A percentile compares a stretch with the other conserved stretches of the same genome.
Conservation (phyloP, 2,797 vertebrate genomes). For the Megaceryle alcyon region DNA sequence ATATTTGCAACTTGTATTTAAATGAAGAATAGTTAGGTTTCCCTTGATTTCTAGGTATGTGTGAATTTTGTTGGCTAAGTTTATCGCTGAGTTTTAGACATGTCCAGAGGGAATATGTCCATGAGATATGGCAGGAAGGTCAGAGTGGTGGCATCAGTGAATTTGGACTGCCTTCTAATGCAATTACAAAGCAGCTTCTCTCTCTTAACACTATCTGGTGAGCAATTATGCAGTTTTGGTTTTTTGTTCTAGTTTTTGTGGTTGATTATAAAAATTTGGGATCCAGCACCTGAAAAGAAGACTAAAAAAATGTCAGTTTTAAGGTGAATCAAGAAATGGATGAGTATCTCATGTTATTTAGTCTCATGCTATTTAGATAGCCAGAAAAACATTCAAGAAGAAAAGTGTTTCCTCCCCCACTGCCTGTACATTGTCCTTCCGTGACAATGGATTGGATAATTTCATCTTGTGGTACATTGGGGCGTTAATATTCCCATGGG, state of each 20-base stretch:
- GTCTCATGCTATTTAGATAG: not conserved
- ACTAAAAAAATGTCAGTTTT: not conserved
- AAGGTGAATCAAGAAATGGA: not conserved
- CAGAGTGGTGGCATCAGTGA: conserved; percentile 35
- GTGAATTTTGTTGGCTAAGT: not conserved
- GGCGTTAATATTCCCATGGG: not conserved
- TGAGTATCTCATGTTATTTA: not conserved
- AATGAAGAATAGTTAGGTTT: not conserved
- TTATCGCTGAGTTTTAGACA: conserved; percentile 71
- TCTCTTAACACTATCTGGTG: conserved; percentile 78
- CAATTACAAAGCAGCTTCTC: conserved; percentile 77
- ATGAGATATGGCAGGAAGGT: conserved; percentile 72
- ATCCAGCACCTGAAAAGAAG: not conserved
- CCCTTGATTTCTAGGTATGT: not conserved
- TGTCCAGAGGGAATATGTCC: conserved; percentile 75
- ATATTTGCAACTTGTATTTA: not conserved
- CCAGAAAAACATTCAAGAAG: not conserved
- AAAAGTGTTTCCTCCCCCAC: not conserved
- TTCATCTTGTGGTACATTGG: not conserved
- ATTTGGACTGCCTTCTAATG: conserved; percentile 79
- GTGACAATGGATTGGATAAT: not conserved
- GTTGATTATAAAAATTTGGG: not conserved
- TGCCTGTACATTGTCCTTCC: not conserved
- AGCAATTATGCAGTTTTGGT: conserved; percentile 31
- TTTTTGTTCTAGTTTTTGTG: not conserved